Conservation (phyloP, 2,113 vertebrate species). For the Solenodon paradoxus region DNA sequence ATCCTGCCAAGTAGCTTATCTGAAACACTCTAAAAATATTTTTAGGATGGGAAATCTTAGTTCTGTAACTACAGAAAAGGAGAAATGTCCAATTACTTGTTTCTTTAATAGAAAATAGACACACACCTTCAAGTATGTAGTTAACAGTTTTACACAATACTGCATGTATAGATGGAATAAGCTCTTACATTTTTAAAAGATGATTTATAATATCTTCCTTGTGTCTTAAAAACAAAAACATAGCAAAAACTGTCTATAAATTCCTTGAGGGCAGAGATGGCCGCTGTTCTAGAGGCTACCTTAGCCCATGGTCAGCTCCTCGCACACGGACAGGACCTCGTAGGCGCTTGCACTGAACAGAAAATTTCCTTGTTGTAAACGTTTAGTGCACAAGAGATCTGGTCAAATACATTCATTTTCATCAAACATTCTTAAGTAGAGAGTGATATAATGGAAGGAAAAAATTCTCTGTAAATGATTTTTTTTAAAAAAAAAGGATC, state of each 20-base stretch:
- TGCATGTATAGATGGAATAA: not conserved
- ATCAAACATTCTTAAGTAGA: not conserved
- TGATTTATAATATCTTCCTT: not conserved
- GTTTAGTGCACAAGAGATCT: not conserved
- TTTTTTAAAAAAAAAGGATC: not conserved
- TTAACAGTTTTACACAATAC: not conserved
- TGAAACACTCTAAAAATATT: not conserved
- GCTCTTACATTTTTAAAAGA: not conserved
- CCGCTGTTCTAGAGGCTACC: not conserved
- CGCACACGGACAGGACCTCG: rapidly evolving
- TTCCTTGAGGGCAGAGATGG: not conserved
- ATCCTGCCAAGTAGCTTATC: not conserved
- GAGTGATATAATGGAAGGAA: not conserved
- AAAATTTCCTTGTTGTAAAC: not conserved
- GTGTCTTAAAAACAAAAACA: not conserved
- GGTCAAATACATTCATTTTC: not conserved
- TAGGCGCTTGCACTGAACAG: not conserved
- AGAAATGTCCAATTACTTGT: not conserved
- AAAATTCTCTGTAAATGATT: not conserved
- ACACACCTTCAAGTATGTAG: not conserved
- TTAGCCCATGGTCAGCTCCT: not conserved
- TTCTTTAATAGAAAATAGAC: slow-evolving; percentile 1
- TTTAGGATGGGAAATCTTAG: not conserved
- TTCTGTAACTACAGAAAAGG: slow-evolving; percentile 14
- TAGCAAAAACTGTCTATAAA: not conserved